phyloP scores from a whole-genome alignment of 2,888 invertebrate genomes.

The Dicranocentrus wangi region DNA sequence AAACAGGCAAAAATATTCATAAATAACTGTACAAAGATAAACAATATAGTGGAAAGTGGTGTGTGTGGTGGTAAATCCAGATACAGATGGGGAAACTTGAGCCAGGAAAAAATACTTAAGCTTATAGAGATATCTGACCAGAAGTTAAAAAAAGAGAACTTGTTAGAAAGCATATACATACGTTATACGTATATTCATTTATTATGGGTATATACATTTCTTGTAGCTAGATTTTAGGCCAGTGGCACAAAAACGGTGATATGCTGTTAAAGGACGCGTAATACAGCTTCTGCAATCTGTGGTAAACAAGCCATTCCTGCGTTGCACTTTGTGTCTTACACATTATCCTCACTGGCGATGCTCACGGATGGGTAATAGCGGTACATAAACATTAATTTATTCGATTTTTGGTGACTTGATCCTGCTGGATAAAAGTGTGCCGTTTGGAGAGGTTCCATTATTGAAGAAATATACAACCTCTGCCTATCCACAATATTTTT shows the following conservation, averaged over 20 bases:
- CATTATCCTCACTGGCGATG: conserved; percentile 11
- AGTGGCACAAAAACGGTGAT: background rate
- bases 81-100: conserved; percentile 43
- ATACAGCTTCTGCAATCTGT: background rate
- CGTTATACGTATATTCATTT: too few relatives aligned
- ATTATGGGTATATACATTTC: background rate
- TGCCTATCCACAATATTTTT: background rate
- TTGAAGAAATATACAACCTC: background rate
- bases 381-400: conserved; percentile 52
- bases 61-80: background rate
- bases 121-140: background rate
- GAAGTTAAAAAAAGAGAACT: background rate
- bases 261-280: too few relatives aligned
- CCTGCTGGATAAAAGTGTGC: conserved; percentile 6
- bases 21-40: background rate
- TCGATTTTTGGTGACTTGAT: conserved; percentile 10
- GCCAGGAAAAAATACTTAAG: conserved; percentile 33
- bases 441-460: background rate
- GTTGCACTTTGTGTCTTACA: background rate
- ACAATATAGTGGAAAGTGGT: background rate
- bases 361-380: background rate
- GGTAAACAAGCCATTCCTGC: conserved; percentile 23
- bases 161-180: too few relatives aligned
- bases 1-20: background rate
- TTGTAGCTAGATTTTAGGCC: background rate